These are phyloP conservation scores for Odontocolon sp. DNA, from an alignment of 2,888 invertebrate species.

Conservation along the genomic window DNA sequence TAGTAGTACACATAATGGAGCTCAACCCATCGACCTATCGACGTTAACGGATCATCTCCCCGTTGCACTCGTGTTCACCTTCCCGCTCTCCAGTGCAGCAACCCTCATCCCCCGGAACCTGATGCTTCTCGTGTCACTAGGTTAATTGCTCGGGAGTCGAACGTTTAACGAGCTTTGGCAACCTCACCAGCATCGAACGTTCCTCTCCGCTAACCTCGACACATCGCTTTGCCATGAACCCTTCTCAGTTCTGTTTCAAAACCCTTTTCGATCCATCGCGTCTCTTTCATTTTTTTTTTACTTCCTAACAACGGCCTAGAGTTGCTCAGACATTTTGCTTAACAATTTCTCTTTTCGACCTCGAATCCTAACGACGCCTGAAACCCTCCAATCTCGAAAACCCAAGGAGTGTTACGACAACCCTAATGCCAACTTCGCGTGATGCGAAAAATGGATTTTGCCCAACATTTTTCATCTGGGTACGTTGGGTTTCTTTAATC, in stretches of 20 bases:
- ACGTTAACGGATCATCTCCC: conserved; percentile 57
- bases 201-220: neutral
- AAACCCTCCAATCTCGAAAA: neutral
- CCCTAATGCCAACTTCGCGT: conserved; percentile 36
- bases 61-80: conserved; percentile 50
- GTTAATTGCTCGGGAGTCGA: conserved; percentile 58
- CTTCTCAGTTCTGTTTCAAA: neutral
- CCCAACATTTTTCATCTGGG: conserved; percentile 14
- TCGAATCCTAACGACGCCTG: conserved; percentile 27
- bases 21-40: conserved; percentile 57
- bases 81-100: conserved; percentile 31
- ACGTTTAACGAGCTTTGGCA: conserved; percentile 54
- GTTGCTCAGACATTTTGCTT: conserved; percentile 1
- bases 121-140: conserved; percentile 58
- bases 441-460: neutral
- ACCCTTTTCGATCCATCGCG: neutral
- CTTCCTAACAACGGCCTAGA: neutral
- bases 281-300: neutral
- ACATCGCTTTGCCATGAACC: neutral
- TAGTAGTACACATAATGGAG: no score
- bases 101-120: conserved; percentile 27
- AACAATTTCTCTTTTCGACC: conserved; percentile 23
- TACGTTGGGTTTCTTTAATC: neutral
- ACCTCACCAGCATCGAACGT: conserved; percentile 22
- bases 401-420: neutral